Evolutionary conservation across 2,797 vertebrate species (phyloP).

Genomic region (Pangasius sanitwongsei): DNA sequence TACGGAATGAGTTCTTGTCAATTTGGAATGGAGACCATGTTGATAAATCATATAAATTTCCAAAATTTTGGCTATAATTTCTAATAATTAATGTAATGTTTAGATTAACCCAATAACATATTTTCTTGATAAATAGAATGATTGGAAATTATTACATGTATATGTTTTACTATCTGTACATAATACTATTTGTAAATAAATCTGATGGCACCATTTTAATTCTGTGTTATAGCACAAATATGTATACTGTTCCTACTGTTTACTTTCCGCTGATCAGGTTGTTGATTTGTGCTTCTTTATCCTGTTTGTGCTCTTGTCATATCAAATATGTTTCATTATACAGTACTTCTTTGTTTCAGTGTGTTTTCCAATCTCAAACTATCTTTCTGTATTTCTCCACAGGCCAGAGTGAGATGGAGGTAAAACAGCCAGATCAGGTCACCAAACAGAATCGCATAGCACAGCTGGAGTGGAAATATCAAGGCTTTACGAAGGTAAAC

Average conservation of each 20-base stretch:
- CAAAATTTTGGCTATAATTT: background rate
- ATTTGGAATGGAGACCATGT: background rate
- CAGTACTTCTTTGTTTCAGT: background rate
- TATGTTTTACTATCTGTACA: background rate
- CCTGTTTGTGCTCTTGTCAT: background rate
- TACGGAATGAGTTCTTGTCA: background rate
- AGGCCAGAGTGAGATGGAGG: slow-evolving; percentile 67
- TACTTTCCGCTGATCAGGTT: background rate
- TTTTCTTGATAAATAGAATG: background rate
- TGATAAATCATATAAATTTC: background rate
- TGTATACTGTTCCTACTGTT: too few species aligned
- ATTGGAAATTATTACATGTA: background rate
- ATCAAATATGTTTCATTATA: background rate
- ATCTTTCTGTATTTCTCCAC: slow-evolving; percentile 36
- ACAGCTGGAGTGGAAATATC: slow-evolving; percentile 66
- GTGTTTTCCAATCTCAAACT: background rate
- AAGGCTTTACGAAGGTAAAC: slow-evolving; percentile 65
- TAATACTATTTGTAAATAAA: background rate
- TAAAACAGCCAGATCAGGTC: slow-evolving; percentile 53
- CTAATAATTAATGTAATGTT: background rate
- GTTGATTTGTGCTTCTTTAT: background rate
- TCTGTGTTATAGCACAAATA: background rate
- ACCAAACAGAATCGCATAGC: slow-evolving; percentile 68
- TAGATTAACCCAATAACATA: background rate
- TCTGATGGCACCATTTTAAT: background rate